Base-by-base conservation (phyloP, 2,113 vertebrate genomes). In the Zosterops japonicus region DNA sequence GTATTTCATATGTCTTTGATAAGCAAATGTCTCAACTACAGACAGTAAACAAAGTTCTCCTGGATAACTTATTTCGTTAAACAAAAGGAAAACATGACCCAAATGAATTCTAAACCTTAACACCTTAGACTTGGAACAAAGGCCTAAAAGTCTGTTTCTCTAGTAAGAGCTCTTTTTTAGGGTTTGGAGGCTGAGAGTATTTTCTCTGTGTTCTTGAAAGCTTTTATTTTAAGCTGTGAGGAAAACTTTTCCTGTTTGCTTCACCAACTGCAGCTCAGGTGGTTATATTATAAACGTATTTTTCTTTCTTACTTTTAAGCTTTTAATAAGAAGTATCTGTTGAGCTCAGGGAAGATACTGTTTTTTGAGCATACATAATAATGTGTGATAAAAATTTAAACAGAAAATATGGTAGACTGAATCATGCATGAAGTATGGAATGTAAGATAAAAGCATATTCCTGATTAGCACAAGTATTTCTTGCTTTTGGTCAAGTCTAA, bases 81-180 rank as follows among this genome's bases (percentile, higher is more conserved):
- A 44, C 21, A 78, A 64, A 86, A 91, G 10, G 18, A 55, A 72
- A 83, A 56, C 7, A 6, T 21, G 18, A 81, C 35, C 6, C 12
- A 61, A 76, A 71, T 8, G 13, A 76, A 52, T 18, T 60, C 42
- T 11, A 41, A 9, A 86, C 28, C 21, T 42, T 14, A 82, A 60
- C 11, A 52, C 29, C 41, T 53, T 13, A 36, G 8, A 23, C 15
- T 29, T 33, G 1, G 2, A 50, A 33, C 2, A 7, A 59, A 53
- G 29, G 27, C 29, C 49, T 47, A 15, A 36, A 36, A 71, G 6
- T 9, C 39, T 74, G 9, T 2, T 3, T 28, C 20, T 41, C 18
- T 5, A 6, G 25, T 4, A 8, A 68, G 14, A 0, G 0, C 8
- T 19, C 24, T 31, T 42, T 19, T 36, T 28, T 39, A 33, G 57